Evolutionary conservation across 2,797 vertebrate genomes (phyloP).

Genomic region (Oreonectes daqikongensis): DNA sequence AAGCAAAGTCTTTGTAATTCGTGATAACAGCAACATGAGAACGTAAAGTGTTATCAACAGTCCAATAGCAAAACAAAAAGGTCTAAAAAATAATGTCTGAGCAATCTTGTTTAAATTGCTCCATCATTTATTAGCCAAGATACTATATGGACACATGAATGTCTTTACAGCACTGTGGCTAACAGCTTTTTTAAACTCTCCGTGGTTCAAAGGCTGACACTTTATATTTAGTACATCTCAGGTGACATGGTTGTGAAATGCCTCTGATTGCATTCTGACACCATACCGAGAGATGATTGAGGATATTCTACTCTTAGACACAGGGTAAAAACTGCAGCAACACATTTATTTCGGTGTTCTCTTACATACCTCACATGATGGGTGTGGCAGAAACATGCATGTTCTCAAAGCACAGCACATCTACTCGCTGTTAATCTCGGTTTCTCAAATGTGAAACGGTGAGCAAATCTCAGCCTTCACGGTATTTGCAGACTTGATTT

Average conservation of each 20-base stretch:
- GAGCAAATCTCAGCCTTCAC: constrained; percentile 22
- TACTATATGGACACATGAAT: background rate
- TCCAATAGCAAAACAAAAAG: background rate
- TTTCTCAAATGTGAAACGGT: constrained; percentile 34
- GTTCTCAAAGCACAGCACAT: constrained; percentile 43
- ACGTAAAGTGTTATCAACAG: background rate
- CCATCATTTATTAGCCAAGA: background rate
- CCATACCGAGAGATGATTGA: constrained; percentile 50
- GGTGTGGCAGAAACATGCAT: constrained; percentile 15
- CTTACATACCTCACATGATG: constrained; percentile 27
- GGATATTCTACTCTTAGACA: constrained; percentile 50
- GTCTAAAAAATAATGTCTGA: constrained; percentile 7
- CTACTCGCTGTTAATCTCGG: constrained; percentile 46
- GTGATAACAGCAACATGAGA: background rate
- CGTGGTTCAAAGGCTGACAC: constrained; percentile 46
- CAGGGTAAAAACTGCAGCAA: constrained; percentile 38
- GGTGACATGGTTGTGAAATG: constrained; percentile 51
- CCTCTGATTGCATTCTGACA: constrained; percentile 56
- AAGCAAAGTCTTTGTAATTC: constrained; percentile 35
- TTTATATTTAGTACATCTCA: constrained; percentile 59
- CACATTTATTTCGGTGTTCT: constrained; percentile 52
- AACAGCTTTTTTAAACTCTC: constrained; percentile 20
- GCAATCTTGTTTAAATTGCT: background rate
- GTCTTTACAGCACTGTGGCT: constrained; percentile 23
- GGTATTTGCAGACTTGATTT: constrained; percentile 46